These are phyloP conservation scores for Tetramorium simillimum DNA, from an alignment of 1,140 invertebrate genomes.

Conservation along the genomic window DNA sequence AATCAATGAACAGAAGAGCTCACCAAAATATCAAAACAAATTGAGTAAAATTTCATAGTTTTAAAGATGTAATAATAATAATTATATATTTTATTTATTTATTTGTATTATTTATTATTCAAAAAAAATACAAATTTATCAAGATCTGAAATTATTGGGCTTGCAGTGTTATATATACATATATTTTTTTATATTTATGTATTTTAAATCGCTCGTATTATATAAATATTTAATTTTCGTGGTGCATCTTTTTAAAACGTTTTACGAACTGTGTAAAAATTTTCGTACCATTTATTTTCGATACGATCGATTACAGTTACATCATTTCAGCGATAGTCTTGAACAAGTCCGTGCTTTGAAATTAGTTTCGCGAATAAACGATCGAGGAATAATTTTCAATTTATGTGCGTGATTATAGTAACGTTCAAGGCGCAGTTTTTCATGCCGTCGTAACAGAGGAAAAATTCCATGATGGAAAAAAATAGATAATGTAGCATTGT, in stretches of 20 bases:
- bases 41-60: background rate
- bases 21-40: background rate
- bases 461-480: conserved; percentile 12
- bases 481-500: conserved; percentile 9
- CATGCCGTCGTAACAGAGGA: background rate
- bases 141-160: background rate
- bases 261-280: conserved; percentile 8
- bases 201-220: conserved; percentile 7
- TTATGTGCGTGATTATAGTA: background rate
- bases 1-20: background rate
- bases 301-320: background rate
- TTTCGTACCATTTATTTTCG: background rate
- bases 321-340: background rate
- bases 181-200: background rate
- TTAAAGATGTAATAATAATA: background rate
- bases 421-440: conserved; percentile 11
- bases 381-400: conserved; percentile 31
- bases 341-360: background rate
- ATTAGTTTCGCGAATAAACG: conserved; percentile 33
- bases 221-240: background rate
- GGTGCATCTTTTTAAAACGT: background rate
- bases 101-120: conserved; percentile 10
- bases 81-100: background rate
- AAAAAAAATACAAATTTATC: background rate
- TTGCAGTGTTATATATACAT: background rate